Base-by-base conservation (phyloP, 2,888 invertebrate species). In the Xiphydria camelus region DNA sequence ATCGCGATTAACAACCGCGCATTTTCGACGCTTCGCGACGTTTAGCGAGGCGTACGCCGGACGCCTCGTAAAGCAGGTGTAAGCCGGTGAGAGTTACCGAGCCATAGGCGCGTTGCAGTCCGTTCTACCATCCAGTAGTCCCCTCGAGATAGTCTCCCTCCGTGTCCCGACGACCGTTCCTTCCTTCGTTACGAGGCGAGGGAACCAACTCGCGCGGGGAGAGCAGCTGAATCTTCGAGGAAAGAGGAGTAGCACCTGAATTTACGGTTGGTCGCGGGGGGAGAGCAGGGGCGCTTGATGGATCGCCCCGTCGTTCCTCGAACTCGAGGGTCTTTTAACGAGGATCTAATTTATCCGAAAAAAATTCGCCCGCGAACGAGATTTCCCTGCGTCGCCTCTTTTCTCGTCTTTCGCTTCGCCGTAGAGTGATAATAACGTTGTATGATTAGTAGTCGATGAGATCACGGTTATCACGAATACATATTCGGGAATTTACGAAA, bases 231-330 rank as follows among this genome's bases (percentile, higher is more conserved):
- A 61, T 63, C 58, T 55, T 56, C 51, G 51, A 59, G 55, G 50
- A n/a, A n/a, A n/a, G n/a, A n/a, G 57, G 61, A 59, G 55, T 56
- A 55, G 55, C 70, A 69, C 66, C 68, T 66, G 68, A 67, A 54
- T 59, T 51, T 50, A 49, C 45, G 42, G 37, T n/a, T n/a, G n/a
- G 42, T 26, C 48, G 39, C 29, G 34, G 25, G 34, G 38, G 34
- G 33, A 34, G 41, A 40, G 41, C n/a, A 43, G 38, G 37, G 40
- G 38, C 37, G 6, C 40, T 25, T 39, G 38, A 44, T 26, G 37
- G 35, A 38, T 37, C 22, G 42, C 25, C 26, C 4, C 4, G 29
- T 29, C 26, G 43, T 15, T 22, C 14, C 36, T 36, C 14, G 12
- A 42, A 33, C 48, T 41, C 25, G 20, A 35, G 39, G 42, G 52